Conservation (phyloP, 2,797 vertebrate genomes). For the Acipenser ruthenus region DNA sequence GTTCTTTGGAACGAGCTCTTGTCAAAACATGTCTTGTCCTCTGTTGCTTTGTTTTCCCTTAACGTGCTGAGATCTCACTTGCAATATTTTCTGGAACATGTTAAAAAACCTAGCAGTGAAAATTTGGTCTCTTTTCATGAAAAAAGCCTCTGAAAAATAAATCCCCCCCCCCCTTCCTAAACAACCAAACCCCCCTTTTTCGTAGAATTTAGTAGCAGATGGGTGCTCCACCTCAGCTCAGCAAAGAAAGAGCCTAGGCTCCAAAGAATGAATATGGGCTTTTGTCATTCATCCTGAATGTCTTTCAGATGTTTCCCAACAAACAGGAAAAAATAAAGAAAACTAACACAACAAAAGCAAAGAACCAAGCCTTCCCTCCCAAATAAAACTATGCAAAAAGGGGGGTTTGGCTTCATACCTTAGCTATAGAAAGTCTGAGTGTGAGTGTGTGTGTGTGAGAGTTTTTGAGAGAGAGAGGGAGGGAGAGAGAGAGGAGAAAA, state of each 20-base stretch:
- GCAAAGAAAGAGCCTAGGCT: slow-evolving; percentile 29
- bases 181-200: slow-evolving; percentile 20
- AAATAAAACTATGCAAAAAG: slow-evolving; percentile 57
- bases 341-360: slow-evolving; percentile 57
- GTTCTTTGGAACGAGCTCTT: slow-evolving; percentile 30
- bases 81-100: slow-evolving; percentile 22
- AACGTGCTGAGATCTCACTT: background rate
- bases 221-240: slow-evolving; percentile 32
- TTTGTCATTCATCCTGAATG: slow-evolving; percentile 58
- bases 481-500: background rate
- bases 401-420: slow-evolving; percentile 49
- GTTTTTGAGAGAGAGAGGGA: slow-evolving; percentile 13
- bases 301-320: slow-evolving; percentile 71
- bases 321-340: slow-evolving; percentile 65
- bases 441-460: slow-evolving; percentile 25
- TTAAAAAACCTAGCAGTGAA: slow-evolving; percentile 28
- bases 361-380: slow-evolving; percentile 63
- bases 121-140: slow-evolving; percentile 27
- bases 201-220: slow-evolving; percentile 31
- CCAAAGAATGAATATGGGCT: slow-evolving; percentile 48
- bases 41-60: slow-evolving; percentile 35
- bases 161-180: slow-evolving; percentile 27
- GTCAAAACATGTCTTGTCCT: slow-evolving; percentile 45
- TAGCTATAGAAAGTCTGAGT: slow-evolving; percentile 58
- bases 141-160: slow-evolving; percentile 33